These are phyloP conservation scores for Oscheius myriophilus DNA, from an alignment of 2,888 invertebrate species.

Conservation along the genomic window DNA sequence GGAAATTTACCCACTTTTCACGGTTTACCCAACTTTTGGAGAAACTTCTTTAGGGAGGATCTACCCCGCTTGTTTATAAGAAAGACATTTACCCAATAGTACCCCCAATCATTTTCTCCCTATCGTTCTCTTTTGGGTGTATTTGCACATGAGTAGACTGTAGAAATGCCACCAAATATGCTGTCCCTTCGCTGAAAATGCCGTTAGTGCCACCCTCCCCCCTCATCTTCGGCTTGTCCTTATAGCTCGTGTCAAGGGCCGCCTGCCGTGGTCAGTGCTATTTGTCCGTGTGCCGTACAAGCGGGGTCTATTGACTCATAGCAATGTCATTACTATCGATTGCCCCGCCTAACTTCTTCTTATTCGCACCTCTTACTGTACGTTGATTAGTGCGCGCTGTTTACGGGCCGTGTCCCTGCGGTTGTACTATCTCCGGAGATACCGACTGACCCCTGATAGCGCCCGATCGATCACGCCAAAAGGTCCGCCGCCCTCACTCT, in stretches of 20 bases:
- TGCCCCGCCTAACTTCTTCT: constrained; percentile 16
- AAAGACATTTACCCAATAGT: too few species aligned
- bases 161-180: too few species aligned
- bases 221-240: too few species aligned
- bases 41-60: too few species aligned
- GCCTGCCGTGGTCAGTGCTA: constrained; percentile 17
- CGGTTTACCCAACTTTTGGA: too few species aligned
- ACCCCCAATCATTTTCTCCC: too few species aligned
- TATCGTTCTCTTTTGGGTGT: too few species aligned
- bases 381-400: constrained; percentile 3
- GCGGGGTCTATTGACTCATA: constrained; percentile 30
- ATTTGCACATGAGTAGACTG: too few species aligned
- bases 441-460: constrained; percentile 23
- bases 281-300: constrained; percentile 28
- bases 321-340: constrained; percentile 28
- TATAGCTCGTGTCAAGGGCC: neutral
- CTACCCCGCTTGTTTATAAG: too few species aligned
- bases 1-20: too few species aligned
- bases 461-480: constrained; percentile 13
- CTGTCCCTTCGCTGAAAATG: too few species aligned
- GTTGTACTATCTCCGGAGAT: constrained; percentile 22
- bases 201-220: too few species aligned
- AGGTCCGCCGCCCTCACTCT: constrained; percentile 9
- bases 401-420: neutral
- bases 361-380: neutral